Conservation (phyloP, 2,113 vertebrate genomes). For the Oncorhynchus gorbuscha region DNA sequence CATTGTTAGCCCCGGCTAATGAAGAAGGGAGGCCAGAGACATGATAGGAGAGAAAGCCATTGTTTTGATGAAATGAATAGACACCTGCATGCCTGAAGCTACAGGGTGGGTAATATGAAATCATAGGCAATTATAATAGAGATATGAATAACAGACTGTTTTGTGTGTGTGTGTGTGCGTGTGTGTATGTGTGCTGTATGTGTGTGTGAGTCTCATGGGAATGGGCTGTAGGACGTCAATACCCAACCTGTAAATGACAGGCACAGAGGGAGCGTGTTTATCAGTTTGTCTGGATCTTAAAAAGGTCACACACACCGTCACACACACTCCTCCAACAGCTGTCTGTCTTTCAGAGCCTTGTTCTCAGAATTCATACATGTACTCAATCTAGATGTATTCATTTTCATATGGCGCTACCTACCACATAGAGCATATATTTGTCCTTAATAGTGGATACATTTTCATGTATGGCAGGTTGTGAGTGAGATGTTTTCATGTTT, state of each 20-base stretch:
- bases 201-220: slow-evolving; percentile 52
- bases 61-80: slow-evolving; percentile 30
- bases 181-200: neutral
- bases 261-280: slow-evolving; percentile 76
- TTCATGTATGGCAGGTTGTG: too few relatives aligned
- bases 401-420: neutral
- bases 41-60: slow-evolving; percentile 43
- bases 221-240: slow-evolving; percentile 68
- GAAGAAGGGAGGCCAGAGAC: too few relatives aligned
- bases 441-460: too few relatives aligned
- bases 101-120: slow-evolving; percentile 35
- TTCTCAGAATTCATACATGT: neutral
- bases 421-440: too few relatives aligned
- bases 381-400: neutral
- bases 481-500: too few relatives aligned
- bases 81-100: slow-evolving; percentile 58
- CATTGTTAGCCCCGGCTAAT: neutral
- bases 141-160: slow-evolving; percentile 7
- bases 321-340: neutral
- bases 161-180: slow-evolving; percentile 5
- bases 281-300: slow-evolving; percentile 74
- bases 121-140: neutral
- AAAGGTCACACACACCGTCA: slow-evolving; percentile 67
- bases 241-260: slow-evolving; percentile 79
- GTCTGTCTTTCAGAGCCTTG: neutral